Evolutionary conservation across 2,797 vertebrate genomes (phyloP), one percentile per base, ranked within the genome.

Genomic region (Rhinogobio ventralis): DNA sequence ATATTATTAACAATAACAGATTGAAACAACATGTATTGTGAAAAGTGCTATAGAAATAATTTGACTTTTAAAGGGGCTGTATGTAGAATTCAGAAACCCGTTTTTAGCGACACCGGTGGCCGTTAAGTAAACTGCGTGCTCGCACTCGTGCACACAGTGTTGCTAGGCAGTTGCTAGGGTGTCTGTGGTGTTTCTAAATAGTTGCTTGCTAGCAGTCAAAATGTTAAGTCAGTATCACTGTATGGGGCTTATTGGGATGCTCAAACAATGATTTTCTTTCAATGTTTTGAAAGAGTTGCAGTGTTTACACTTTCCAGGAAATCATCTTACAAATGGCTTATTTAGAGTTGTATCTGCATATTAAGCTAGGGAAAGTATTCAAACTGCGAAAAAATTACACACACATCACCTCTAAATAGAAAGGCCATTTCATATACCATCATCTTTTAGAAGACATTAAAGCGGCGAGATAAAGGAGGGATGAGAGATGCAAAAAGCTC

Each of bases 381-480:
- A 76, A n/a, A 76, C 51, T 10, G 23, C 7, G 53, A 5, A 72
- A 66, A 68, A 68, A 69, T 46, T 6, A 49, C 45, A 60, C 39
- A 42, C 62, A 64, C 17, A 46, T 66, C 45, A 36, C 53, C 53
- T 49, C 51, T 51, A 79, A 73, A 66, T 11, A 25, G 80, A 78
- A 33, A 67, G 46, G 17, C 36, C 7, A 7, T 68, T 71, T 55
- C 30, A 60, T 60, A 83, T 36, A 86, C 20, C 17, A 49, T 75
- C 23, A 73, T 81, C 49, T 84, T 66, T 86, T 76, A 66, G 39
- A 36, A 53, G 28, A 72, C 64, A 83, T 77, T 88, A 88, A 80
- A 83, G 72, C 36, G 19, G 14, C 6, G 19, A 72, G 55, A 77
- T 79, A 67, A 75, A 82, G 66, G 81, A 46, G 80, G 79, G 71